Base-by-base conservation (phyloP, 2,797 vertebrate genomes). In the Yasuhikotakia modesta region DNA sequence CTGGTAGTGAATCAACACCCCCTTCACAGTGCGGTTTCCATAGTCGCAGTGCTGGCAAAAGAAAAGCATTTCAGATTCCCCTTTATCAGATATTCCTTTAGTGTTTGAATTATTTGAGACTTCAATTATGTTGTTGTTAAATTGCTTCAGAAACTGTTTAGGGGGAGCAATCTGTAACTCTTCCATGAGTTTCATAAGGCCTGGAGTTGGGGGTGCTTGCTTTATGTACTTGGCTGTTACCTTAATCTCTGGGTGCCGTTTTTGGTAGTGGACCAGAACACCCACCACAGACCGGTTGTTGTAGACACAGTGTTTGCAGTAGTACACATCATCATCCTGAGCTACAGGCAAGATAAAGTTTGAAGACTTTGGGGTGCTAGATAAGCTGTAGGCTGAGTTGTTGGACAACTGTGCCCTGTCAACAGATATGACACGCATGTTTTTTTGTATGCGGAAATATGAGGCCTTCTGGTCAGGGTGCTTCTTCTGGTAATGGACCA, bases 11-110 rank as follows among this genome's bases (percentile, higher is more conserved):
- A 99, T 99, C 22, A 99, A 95, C 72, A 99, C 97, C 0, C 98
- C 98, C 91, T 99, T 99, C 69, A 99, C 97, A 0, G 97, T 98
- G 75, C 96, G 94, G 87, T 99, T 99, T 72, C 97, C 97, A 0
- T 99, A 99, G 90, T 98, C 96, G 91, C 98, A 99, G 87, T 99
- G 97, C 86, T 99, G 96, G 89, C 98, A 99, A 80, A 99, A 99
- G 89, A 98, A 99, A 66, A 94, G 85, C 94, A 96, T 95, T 83
- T 99, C 97, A 0, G 95, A 95, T 84, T 99, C 96, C 4, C 89
- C 86, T 81, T 93, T 94, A 2, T 95, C 92, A 2, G 84, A 84
- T 64, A 85, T 82, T 57, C 84, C 88, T 86, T 90, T 93, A 8
- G 90, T 82, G 0, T 90, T 89, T 0, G 93, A 93, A 87, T 90